These are phyloP conservation scores for Gobionotothen gibberifrons DNA, from an alignment of 2,797 vertebrate genomes.

Conservation along the genomic window DNA sequence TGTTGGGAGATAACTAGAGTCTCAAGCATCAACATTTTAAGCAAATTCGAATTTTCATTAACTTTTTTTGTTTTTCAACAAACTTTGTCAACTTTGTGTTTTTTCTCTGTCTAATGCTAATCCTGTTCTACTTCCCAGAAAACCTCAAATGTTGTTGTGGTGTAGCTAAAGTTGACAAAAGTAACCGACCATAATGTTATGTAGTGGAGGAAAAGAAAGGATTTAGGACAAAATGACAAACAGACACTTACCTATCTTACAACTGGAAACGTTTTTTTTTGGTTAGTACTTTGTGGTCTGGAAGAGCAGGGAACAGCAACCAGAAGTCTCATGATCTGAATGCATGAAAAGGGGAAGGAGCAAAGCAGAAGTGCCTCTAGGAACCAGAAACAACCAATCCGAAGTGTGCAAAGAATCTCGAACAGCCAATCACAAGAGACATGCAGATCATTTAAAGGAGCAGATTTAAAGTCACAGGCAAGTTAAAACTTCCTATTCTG, in stretches of 20 bases:
- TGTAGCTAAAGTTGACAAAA: not conserved
- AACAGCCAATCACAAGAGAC: constrained; percentile 48
- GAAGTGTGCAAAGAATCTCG: not conserved
- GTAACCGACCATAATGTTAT: not conserved
- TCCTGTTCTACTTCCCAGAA: not conserved
- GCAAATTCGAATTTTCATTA: not conserved
- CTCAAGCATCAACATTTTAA: not conserved
- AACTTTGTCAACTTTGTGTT: not conserved
- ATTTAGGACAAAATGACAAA: not conserved
- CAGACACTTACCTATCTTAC: constrained; percentile 51
- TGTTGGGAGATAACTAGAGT: not conserved
- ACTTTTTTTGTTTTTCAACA: not conserved
- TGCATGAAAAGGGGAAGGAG: constrained; percentile 14
- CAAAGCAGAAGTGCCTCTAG: constrained; percentile 2
- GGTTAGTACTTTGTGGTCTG: constrained; percentile 16
- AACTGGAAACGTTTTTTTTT: not conserved
- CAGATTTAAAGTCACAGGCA: constrained; percentile 70
- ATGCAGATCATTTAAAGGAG: not conserved
- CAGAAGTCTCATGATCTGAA: constrained; percentile 59
- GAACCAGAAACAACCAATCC: constrained; percentile 32
- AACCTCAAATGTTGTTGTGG: not conserved
- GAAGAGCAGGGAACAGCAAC: not conserved
- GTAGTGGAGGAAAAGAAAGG: too few species aligned
- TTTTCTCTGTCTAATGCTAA: not conserved
- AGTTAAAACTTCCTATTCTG: not conserved